phyloP scores from a whole-genome alignment of 2,113 vertebrate species.

The Cavia aperea region DNA sequence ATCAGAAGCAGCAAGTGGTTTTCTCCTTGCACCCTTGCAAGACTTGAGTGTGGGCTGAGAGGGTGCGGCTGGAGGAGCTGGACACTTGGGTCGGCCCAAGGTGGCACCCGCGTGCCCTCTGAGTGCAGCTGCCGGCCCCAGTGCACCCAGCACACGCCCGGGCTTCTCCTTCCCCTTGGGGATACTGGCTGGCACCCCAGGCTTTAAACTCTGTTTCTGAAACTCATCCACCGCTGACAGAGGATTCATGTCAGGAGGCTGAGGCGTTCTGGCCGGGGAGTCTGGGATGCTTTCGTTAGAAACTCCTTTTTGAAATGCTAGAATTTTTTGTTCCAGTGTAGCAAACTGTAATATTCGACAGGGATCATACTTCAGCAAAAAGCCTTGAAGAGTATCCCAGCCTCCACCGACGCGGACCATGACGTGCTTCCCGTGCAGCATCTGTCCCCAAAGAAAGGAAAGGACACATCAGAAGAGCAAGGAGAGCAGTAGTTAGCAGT shows the following conservation, averaged over 20 bases:
- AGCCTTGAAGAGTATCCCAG: slow-evolving; percentile 97
- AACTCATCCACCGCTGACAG: slow-evolving; percentile 83
- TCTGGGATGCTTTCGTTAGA: slow-evolving; percentile 71
- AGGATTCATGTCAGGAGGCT: slow-evolving; percentile 87
- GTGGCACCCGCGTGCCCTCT: not conserved
- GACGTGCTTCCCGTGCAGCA: slow-evolving; percentile 98
- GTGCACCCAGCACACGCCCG: slow-evolving; percentile 32
- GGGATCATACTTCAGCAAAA: slow-evolving; percentile 94
- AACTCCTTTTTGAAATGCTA: slow-evolving; percentile 91
- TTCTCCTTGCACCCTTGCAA: slow-evolving; percentile 67
- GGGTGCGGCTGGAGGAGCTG: slow-evolving; percentile 57
- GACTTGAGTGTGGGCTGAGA: slow-evolving; percentile 54
- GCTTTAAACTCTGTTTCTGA: slow-evolving; percentile 76
- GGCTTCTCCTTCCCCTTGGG: slow-evolving; percentile 68
- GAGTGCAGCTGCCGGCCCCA: not conserved
- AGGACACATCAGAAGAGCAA: not conserved
- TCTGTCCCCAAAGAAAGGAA: slow-evolving; percentile 75
- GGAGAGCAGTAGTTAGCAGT: not conserved
- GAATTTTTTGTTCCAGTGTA: slow-evolving; percentile 95
- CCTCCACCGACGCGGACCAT: slow-evolving; percentile 99
- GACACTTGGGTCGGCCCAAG: slow-evolving; percentile 56
- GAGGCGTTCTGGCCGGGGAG: slow-evolving; percentile 65
- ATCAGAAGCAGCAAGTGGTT: slow-evolving; percentile 17
- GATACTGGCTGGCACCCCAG: slow-evolving; percentile 19
- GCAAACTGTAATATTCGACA: slow-evolving; percentile 94